Percentiles rank a stretch among this genome's conserved stretches.
Evolutionary conservation across 1,140 invertebrate species (phyloP).

Genomic region (Drosophila gunungcola): DNA sequence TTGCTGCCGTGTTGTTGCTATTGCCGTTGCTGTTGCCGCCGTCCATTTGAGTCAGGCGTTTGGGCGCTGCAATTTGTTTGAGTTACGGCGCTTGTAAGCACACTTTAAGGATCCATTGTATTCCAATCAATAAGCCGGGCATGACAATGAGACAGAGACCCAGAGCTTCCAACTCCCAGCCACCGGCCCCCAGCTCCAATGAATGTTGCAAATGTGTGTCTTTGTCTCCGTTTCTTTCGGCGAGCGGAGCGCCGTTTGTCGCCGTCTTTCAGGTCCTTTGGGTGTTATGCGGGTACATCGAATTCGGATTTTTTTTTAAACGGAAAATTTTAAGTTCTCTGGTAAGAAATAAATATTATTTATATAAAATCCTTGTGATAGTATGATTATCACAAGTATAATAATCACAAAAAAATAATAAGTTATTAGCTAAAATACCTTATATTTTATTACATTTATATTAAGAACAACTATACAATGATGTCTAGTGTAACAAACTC

Average conservation of each 20-base stretch:
- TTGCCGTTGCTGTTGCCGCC: constrained; percentile 24
- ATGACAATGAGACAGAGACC: constrained; percentile 71
- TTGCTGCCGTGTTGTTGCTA: constrained; percentile 13
- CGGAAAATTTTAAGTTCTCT: background rate
- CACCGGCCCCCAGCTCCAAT: constrained; percentile 47
- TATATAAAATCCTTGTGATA: too few species aligned
- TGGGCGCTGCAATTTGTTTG: constrained; percentile 84
- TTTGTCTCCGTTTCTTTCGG: constrained; percentile 22
- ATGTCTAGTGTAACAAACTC: too few species aligned
- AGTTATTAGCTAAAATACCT: too few species aligned
- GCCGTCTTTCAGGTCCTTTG: constrained; percentile 39
- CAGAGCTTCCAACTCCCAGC: constrained; percentile 28
- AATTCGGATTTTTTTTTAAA: background rate
- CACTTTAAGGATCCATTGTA: constrained; percentile 85
- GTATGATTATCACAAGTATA: too few species aligned
- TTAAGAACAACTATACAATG: too few species aligned
- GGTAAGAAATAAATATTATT: background rate
- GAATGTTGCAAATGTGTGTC: constrained; percentile 57
- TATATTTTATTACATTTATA: too few species aligned
- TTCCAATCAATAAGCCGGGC: constrained; percentile 83
- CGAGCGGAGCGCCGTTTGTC: constrained; percentile 65
- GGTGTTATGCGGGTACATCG: constrained; percentile 12
- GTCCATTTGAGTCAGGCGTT: constrained; percentile 67
- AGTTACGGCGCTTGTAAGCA: constrained; percentile 85
- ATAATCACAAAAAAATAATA: too few species aligned